These are phyloP conservation scores for Chiridota heheva DNA, from an alignment of 35 echinoderm and acorn worm species.

Conservation along the genomic window DNA sequence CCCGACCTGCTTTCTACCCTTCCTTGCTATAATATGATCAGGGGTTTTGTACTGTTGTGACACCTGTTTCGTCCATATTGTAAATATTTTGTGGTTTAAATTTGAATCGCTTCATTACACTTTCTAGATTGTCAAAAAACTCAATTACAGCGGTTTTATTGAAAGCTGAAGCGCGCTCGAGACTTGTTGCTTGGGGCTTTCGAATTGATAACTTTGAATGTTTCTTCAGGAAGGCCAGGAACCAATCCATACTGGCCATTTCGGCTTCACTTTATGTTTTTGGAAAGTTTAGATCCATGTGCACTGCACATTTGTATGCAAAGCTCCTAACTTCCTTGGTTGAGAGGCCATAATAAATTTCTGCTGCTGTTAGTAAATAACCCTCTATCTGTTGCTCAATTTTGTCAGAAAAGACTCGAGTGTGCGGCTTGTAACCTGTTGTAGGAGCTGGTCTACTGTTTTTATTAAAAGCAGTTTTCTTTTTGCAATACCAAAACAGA, in stretches of 20 bases:
- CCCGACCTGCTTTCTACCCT: constrained; percentile 46
- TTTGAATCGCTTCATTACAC: constrained; percentile 31
- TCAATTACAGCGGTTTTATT: constrained; percentile 1
- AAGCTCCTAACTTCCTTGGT: constrained; percentile 16
- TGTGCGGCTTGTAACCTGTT: constrained; percentile 4
- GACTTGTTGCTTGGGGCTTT: constrained; percentile 41
- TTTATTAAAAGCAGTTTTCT: no score
- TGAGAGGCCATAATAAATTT: constrained; percentile 8
- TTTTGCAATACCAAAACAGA: not conserved
- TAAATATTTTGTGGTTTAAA: constrained; percentile 26
- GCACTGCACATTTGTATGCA: constrained; percentile 20
- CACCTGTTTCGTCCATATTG: constrained; percentile 55
- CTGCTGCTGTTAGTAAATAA: constrained; percentile 5
- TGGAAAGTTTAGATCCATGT: not conserved
- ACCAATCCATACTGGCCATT: constrained; percentile 20
- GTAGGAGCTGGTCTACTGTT: not conserved
- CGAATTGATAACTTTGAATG: constrained; percentile 11
- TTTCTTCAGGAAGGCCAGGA: constrained; percentile 1
- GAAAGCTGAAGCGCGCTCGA: constrained; percentile 29
- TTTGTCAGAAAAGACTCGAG: not conserved
- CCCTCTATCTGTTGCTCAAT: not conserved
- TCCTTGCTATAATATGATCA: constrained; percentile 18
- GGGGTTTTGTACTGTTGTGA: constrained; percentile 17
- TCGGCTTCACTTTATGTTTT: not conserved
- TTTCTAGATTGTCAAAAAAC: constrained; percentile 27